phyloP scores from a whole-genome alignment of 2,888 invertebrate genomes.

The Orthonevra nobilis region DNA sequence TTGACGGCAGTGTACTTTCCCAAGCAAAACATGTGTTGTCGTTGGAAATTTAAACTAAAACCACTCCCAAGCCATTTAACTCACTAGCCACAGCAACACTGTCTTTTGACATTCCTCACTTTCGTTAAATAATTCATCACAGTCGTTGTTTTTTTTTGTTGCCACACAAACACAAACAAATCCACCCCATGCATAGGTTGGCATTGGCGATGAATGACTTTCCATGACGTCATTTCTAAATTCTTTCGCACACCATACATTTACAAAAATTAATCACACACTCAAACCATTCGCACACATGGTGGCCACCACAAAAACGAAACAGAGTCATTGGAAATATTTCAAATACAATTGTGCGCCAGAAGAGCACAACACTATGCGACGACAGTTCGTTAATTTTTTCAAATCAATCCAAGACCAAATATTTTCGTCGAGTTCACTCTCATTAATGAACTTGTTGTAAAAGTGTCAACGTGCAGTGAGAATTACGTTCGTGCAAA shows the following conservation, averaged over 20 bases:
- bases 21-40: too few relatives aligned
- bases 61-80: constrained; percentile 3
- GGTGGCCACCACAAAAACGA: constrained; percentile 17
- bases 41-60: too few relatives aligned
- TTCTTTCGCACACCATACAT: constrained; percentile 16
- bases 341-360: constrained; percentile 61
- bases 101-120: constrained; percentile 1
- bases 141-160: background rate
- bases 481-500: constrained; percentile 42
- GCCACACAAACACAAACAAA: constrained; percentile 12
- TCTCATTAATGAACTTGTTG: constrained; percentile 63
- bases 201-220: background rate
- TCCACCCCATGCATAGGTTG: constrained; percentile 10
- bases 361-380: constrained; percentile 30
- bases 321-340: constrained; percentile 17
- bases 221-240: constrained; percentile 60
- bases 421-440: constrained; percentile 55
- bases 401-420: constrained; percentile 58
- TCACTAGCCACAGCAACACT: constrained; percentile 19
- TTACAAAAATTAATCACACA: background rate
- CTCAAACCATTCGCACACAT: constrained; percentile 19
- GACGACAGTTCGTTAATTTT: constrained; percentile 40
- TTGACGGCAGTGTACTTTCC: too few relatives aligned
- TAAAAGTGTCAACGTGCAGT: constrained; percentile 67
- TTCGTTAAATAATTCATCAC: constrained; percentile 57